Conservation (phyloP, 2,113 vertebrate genomes). For the Melanerpes formicivorus region DNA sequence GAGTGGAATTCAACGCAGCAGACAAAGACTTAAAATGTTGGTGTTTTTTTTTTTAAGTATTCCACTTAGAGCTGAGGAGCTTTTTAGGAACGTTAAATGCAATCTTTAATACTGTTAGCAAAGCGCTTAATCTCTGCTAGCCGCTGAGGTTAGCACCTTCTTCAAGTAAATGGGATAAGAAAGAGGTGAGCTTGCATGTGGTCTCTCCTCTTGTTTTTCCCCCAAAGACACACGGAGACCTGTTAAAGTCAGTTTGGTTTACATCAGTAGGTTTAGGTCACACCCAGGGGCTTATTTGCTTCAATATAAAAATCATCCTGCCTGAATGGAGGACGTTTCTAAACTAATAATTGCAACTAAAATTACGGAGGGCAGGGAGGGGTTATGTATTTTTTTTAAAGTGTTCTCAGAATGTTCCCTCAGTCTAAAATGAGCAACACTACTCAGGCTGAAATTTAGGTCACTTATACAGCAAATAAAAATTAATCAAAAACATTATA, state of each 20-base stretch:
- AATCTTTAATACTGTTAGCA: not conserved
- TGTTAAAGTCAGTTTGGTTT: slow-evolving; percentile 15
- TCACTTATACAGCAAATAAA: not conserved
- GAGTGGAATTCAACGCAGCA: not conserved
- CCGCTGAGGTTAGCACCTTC: slow-evolving; percentile 30
- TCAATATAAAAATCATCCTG: slow-evolving; percentile 4
- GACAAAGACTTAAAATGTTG: not conserved
- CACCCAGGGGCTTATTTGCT: slow-evolving; percentile 3
- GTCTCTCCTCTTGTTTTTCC: not conserved
- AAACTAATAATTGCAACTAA: not conserved
- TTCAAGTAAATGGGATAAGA: not conserved
- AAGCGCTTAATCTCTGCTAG: slow-evolving; percentile 26
- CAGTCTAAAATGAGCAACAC: not conserved
- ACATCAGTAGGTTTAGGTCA: not conserved
- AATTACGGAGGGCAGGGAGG: not conserved
- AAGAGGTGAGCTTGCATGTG: not conserved
- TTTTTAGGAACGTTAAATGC: not conserved
- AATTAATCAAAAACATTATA: not conserved
- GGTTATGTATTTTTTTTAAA: not conserved
- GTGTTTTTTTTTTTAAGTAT: not conserved
- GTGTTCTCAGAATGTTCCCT: not conserved
- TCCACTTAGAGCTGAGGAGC: not conserved
- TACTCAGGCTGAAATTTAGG: not conserved
- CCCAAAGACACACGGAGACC: slow-evolving; percentile 21
- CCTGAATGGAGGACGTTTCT: not conserved